Evolutionary conservation across 2,113 vertebrate genomes (phyloP).

Genomic region (Notechis scutatus): DNA sequence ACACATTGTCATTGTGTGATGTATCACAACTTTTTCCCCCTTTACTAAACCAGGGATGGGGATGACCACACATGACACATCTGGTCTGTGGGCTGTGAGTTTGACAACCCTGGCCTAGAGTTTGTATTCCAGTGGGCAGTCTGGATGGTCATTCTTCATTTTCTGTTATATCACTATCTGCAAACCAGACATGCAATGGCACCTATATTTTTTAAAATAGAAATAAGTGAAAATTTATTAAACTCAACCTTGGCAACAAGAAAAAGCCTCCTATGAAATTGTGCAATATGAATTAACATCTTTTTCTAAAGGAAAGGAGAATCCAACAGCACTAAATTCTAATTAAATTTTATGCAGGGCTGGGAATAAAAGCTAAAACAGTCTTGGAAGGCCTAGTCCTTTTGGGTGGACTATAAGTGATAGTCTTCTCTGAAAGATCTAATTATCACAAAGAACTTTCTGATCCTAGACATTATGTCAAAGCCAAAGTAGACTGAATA

Average conservation of each 20-base stretch:
- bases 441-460: background rate
- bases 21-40: too few relatives aligned
- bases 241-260: constrained; percentile 5
- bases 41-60: too few relatives aligned
- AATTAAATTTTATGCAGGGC: constrained; percentile 53
- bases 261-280: background rate
- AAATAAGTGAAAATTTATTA: constrained; percentile 5
- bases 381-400: background rate
- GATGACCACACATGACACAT: too few relatives aligned
- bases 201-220: constrained; percentile 3
- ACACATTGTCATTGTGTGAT: too few relatives aligned
- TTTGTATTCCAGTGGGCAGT: background rate
- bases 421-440: background rate
- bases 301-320: background rate
- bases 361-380: constrained; percentile 34
- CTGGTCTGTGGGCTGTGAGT: too few relatives aligned
- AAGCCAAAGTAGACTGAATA: background rate
- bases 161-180: background rate
- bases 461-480: background rate
- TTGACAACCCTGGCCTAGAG: background rate
- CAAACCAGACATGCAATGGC: background rate
- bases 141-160: background rate
- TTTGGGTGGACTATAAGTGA: background rate
- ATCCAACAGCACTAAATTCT: constrained; percentile 52
- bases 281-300: constrained; percentile 13